Base-by-base conservation (phyloP, 2,888 invertebrate genomes). In the Pimpla rufipes region DNA sequence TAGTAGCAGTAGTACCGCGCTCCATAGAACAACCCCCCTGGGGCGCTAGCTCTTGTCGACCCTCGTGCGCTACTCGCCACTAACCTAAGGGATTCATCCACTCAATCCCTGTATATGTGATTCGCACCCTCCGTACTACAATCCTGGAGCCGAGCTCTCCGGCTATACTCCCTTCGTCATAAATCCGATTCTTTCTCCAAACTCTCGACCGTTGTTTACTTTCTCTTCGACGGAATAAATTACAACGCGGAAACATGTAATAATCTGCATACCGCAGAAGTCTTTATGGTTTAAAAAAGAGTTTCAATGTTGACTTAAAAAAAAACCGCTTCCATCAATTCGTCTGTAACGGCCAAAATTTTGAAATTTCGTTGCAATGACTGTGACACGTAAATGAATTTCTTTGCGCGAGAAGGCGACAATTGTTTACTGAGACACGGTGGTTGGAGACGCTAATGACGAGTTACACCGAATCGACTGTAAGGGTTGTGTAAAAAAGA, bases 11-110 rank as follows among this genome's bases (percentile, higher is more conserved):
- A 74, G 42, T 57, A 45, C 18, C 62, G 50, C 87, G 88, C 84
- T 89, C 88, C 85, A 87, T 87, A 85, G 88, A 88, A 88, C 86
- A 85, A 87, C 87, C 88, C 89, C 88, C 86, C 79, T 52, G 87
- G 81, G 75, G 62, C 66, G 67, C 79, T 47, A 42, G 52, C 71
- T 75, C 71, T 75, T 81, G 85, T 64, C 87, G 83, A 90, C 88
- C 88, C 88, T 79, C 75, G 70, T 55, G 21, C 55, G 2, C 62
- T 16, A 67, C 75, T 89, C 87, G 87, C 88, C 88, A 87, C 90
- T 88, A 88, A 89, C 86, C 88, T 87, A 87, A 88, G 91, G 89
- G 90, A 92, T 90, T 90, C 91, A 90, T 90, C 89, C 89, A 89
- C 87, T 89, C 85, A 83, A 87, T 86, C 84, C 84, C 84, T 83